These are phyloP conservation scores for Zenarchopterus dispar DNA, from an alignment of 2,797 vertebrate species.

Conservation along the genomic window DNA sequence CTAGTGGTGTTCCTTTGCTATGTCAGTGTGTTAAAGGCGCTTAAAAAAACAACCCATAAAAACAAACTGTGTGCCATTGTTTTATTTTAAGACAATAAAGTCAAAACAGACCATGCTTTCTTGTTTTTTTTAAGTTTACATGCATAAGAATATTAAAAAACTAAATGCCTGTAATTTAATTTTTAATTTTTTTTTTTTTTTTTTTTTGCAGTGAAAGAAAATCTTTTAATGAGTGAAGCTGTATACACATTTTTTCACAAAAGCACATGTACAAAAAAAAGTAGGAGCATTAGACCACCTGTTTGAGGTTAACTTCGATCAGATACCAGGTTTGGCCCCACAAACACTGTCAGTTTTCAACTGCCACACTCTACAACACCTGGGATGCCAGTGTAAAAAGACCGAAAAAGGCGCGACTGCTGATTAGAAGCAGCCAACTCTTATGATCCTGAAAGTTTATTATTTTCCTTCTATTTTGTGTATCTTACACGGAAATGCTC, in stretches of 20 bases:
- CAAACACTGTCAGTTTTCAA: slow-evolving; percentile 61
- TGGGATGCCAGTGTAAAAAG: slow-evolving; percentile 41
- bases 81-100: slow-evolving; percentile 85
- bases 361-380: slow-evolving; percentile 67
- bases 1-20: slow-evolving; percentile 85
- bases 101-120: slow-evolving; percentile 51
- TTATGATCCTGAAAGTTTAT: slow-evolving; percentile 10
- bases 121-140: slow-evolving; percentile 3
- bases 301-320: slow-evolving; percentile 74
- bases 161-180: too few relatives aligned
- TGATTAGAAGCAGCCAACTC: slow-evolving; percentile 2
- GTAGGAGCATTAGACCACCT: slow-evolving; percentile 55
- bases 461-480: slow-evolving; percentile 6
- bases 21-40: slow-evolving; percentile 83
- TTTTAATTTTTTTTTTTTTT: too few relatives aligned
- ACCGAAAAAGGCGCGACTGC: slow-evolving; percentile 39
- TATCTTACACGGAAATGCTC: slow-evolving; percentile 6
- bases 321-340: slow-evolving; percentile 68
- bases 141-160: neutral
- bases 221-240: neutral
- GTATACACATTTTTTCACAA: slow-evolving; percentile 4
- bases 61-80: slow-evolving; percentile 79
- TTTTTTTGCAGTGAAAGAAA: neutral
- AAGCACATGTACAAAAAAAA: slow-evolving; percentile 7
- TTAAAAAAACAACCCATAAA: slow-evolving; percentile 61